Evolutionary conservation across 2,888 invertebrate genomes (phyloP), one percentile per base, ranked within the genome.

Genomic region (Apodemia duryi): DNA sequence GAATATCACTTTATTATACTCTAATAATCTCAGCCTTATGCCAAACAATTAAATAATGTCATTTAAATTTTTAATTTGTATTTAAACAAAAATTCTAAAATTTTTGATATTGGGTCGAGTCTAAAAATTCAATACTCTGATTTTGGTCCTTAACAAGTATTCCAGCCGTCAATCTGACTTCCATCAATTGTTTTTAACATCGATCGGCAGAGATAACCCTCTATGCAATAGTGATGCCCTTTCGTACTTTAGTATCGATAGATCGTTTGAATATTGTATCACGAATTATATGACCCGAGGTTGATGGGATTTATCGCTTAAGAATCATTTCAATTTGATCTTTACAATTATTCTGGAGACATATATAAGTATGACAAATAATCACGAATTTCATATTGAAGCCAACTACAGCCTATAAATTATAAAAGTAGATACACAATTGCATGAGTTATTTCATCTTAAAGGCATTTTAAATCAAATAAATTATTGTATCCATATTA

Each of bases 141-240:
- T 13, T 35, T 35, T 32, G 35, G 81, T 80, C 82, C 81, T 79
- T 77, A 77, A 83, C 80, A 82, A 78, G 79, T 74, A 71, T 73
- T 63, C 60, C 66, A 66, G 67, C 64, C 66, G 69, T 70, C 68
- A 66, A 69, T 63, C 73, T 75, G 79, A 78, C 75, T 68, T 72
- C 77, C 78, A 76, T 80, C 82, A 78, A 85, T 84, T 77, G 83
- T 85, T 83, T 81, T 77, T 73, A 78, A 73, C 78, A 83, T 85
- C 88, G 89, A 90, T 89, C 80, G 76, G 74, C 75, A 72, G 69
- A 76, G 88, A 90, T 90, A 90, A 87, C 85, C 85, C 80, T 78
- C 54, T 32, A 13, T 74, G 71, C 73, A 73, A 73, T 85, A 86
- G 88, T 83, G 87, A 78, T 76, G 77, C 76, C 75, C 71, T 72